Percentiles rank a stretch among this genome's conserved stretches.
These are phyloP conservation scores for Clarias gariepinus DNA, from an alignment of 2,113 vertebrate genomes.

Conservation along the genomic window DNA sequence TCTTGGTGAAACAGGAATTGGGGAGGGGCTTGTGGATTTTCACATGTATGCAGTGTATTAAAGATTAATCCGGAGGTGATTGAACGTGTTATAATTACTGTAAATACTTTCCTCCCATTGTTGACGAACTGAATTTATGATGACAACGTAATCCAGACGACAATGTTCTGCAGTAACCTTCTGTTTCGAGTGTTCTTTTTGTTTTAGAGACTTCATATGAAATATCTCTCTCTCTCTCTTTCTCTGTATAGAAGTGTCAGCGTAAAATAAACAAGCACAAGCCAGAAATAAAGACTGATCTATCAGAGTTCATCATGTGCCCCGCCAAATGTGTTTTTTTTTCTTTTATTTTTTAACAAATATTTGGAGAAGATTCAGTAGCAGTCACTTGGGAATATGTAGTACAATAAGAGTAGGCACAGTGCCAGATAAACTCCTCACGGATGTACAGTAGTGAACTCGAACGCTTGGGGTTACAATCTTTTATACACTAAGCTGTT, in stretches of 20 bases:
- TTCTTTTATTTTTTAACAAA: background rate
- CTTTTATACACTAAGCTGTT: background rate
- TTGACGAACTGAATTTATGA: background rate
- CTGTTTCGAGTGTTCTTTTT: background rate
- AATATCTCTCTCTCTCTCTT: background rate
- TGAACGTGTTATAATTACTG: background rate
- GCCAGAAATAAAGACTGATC: conserved; percentile 11
- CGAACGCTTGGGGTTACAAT: background rate
- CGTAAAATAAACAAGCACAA: background rate
- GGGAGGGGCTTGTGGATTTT: conserved; percentile 22
- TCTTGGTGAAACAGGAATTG: conserved; percentile 34
- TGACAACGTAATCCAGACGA: background rate
- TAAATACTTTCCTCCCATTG: background rate
- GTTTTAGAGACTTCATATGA: background rate
- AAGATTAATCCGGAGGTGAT: background rate
- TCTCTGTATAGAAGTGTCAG: background rate
- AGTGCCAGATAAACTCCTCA: background rate
- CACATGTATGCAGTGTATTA: background rate
- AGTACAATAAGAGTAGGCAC: background rate
- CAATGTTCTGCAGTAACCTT: background rate
- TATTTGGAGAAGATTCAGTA: background rate
- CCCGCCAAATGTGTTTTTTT: background rate
- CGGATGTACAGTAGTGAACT: conserved; percentile 4
- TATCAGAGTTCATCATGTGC: background rate
- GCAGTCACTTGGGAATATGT: background rate